These are phyloP conservation scores for Leucophora obtusa DNA, from an alignment of 2,888 invertebrate genomes.

Conservation along the genomic window DNA sequence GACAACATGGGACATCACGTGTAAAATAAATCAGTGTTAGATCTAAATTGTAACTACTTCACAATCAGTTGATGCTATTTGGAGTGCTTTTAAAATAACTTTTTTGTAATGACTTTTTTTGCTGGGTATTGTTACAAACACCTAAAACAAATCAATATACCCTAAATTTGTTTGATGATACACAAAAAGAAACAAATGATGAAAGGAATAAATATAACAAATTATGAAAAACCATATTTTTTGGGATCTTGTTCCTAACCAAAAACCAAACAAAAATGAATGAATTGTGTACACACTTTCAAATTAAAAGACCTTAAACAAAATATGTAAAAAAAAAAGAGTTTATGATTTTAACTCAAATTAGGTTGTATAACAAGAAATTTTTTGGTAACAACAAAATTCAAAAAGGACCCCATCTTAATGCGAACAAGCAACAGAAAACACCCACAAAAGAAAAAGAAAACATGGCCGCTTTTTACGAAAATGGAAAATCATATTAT, in stretches of 20 bases:
- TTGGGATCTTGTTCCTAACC: constrained; percentile 28
- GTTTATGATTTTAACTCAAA: constrained; percentile 36
- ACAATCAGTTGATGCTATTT: too few species aligned
- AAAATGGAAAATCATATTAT: constrained; percentile 6
- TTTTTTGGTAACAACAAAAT: constrained; percentile 34
- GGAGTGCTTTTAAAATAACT: too few species aligned
- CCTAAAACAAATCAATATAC: too few species aligned
- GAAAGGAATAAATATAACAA: constrained; percentile 44
- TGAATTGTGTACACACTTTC: constrained; percentile 35
- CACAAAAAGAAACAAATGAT: constrained; percentile 23
- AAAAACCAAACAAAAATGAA: constrained; percentile 31
- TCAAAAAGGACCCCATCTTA: constrained; percentile 32
- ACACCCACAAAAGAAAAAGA: constrained; percentile 51
- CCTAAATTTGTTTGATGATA: too few species aligned
- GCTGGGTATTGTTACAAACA: background rate
- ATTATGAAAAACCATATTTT: constrained; percentile 57
- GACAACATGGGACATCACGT: too few species aligned
- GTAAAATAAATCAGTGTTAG: too few species aligned
- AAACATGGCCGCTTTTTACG: constrained; percentile 57
- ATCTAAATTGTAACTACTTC: too few species aligned
- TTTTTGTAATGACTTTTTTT: too few species aligned
- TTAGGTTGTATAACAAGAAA: constrained; percentile 59
- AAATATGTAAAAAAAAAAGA: constrained; percentile 15
- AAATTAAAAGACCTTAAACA: constrained; percentile 40
- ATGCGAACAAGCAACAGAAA: constrained; percentile 24